phyloP scores from a whole-genome alignment of 2,888 invertebrate species.

The Pasiphila rectangulata region DNA sequence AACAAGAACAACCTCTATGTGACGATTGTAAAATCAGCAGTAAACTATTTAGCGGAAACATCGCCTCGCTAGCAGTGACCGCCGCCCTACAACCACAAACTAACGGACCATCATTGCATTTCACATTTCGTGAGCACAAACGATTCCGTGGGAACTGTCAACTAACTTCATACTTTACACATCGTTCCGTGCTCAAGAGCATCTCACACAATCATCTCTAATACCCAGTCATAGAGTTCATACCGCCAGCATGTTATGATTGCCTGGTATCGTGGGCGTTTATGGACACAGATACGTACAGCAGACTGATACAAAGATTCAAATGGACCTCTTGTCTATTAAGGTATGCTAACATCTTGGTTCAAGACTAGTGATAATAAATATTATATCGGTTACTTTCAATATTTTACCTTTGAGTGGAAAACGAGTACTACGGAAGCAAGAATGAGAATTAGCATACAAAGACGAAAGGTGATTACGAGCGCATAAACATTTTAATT shows the following conservation, averaged over 20 bases:
- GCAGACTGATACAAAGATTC: conserved; percentile 30
- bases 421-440: conserved; percentile 30
- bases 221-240: conserved; percentile 15
- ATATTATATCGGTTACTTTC: conserved; percentile 33
- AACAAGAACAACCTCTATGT: too few species aligned
- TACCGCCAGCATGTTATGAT: conserved; percentile 10
- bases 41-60: neutral
- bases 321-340: conserved; percentile 32
- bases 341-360: conserved; percentile 30
- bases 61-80: conserved; percentile 7
- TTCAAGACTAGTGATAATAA: conserved; percentile 28
- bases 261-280: conserved; percentile 27
- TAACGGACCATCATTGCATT: conserved; percentile 60
- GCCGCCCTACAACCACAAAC: conserved; percentile 36
- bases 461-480: conserved; percentile 19
- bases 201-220: conserved; percentile 11
- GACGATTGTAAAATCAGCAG: too few species aligned
- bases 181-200: conserved; percentile 15
- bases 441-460: conserved; percentile 25
- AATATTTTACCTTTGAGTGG: conserved; percentile 27
- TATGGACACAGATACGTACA: conserved; percentile 31
- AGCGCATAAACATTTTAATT: conserved; percentile 32
- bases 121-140: conserved; percentile 57
- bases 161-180: conserved; percentile 40
- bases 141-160: conserved; percentile 65